Evolutionary conservation across 1,140 invertebrate genomes (phyloP).

Genomic region (Himalopsyche phryganea): DNA sequence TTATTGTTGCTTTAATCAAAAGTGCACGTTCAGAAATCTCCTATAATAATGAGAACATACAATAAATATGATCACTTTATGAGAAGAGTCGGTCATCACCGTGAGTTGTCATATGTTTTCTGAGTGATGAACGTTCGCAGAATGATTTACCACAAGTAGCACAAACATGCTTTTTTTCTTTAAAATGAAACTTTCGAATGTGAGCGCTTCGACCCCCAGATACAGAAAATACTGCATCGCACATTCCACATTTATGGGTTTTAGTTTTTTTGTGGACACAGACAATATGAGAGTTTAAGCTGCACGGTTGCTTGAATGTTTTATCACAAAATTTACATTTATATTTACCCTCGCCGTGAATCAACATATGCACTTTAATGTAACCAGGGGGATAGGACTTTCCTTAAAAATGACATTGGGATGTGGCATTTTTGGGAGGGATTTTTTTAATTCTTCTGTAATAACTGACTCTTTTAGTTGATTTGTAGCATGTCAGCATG

Average conservation of each 20-base stretch:
- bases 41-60: too few species aligned
- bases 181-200: constrained; percentile 48
- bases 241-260: constrained; percentile 48
- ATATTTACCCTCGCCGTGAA: constrained; percentile 45
- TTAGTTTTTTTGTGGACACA: constrained; percentile 50
- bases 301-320: constrained; percentile 48
- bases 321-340: constrained; percentile 50
- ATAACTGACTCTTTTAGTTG: neutral
- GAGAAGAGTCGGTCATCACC: too few species aligned
- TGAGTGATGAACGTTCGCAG: too few species aligned
- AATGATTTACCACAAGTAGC: constrained; percentile 47
- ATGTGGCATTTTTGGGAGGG: constrained; percentile 12
- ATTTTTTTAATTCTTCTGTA: too few species aligned
- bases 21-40: too few species aligned
- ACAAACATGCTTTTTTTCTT: constrained; percentile 49
- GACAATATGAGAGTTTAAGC: constrained; percentile 46
- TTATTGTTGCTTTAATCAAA: too few species aligned
- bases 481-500: constrained; percentile 2
- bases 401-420: constrained; percentile 47
- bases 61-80: too few species aligned
- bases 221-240: constrained; percentile 47
- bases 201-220: constrained; percentile 46
- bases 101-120: too few species aligned
- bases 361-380: constrained; percentile 48
- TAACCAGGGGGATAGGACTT: constrained; percentile 49